These are phyloP conservation scores for Zygothrica quintamaculata DNA, from an alignment of 2,888 invertebrate genomes.

Conservation along the genomic window DNA sequence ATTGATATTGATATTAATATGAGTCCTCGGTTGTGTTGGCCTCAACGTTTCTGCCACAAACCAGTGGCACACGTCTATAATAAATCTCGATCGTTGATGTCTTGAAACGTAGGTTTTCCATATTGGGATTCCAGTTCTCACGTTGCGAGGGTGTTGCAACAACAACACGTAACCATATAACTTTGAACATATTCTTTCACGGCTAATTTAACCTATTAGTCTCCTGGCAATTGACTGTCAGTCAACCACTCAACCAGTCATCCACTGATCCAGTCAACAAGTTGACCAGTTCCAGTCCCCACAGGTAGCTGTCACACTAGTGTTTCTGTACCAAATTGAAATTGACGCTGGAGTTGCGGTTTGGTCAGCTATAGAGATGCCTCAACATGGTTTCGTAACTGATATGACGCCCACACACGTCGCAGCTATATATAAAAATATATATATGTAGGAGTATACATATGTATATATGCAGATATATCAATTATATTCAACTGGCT, in stretches of 20 bases:
- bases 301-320: slow-evolving; percentile 4
- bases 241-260: neutral
- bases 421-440: slow-evolving; percentile 13
- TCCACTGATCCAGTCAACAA: too few species aligned
- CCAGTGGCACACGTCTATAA: slow-evolving; percentile 77
- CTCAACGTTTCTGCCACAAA: slow-evolving; percentile 27
- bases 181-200: slow-evolving; percentile 70
- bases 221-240: slow-evolving; percentile 42
- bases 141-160: slow-evolving; percentile 71
- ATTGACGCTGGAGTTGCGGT: slow-evolving; percentile 53
- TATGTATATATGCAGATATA: too few species aligned
- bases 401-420: slow-evolving; percentile 77
- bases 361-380: slow-evolving; percentile 28
- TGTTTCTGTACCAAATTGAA: slow-evolving; percentile 27
- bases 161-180: slow-evolving; percentile 62
- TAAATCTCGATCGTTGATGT: slow-evolving; percentile 42
- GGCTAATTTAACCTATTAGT: slow-evolving; percentile 81
- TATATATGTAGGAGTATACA: too few species aligned
- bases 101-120: slow-evolving; percentile 11
- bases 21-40: slow-evolving; percentile 7
- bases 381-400: slow-evolving; percentile 58
- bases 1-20: slow-evolving; percentile 72
- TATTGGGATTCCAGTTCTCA: slow-evolving; percentile 49
- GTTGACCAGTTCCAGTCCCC: slow-evolving; percentile 5
- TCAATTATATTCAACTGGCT: too few species aligned